Percentiles rank a stretch among this genome's conserved stretches.
Conservation (phyloP, 1,140 invertebrate genomes). For the Pseudomyrmex concolor region DNA sequence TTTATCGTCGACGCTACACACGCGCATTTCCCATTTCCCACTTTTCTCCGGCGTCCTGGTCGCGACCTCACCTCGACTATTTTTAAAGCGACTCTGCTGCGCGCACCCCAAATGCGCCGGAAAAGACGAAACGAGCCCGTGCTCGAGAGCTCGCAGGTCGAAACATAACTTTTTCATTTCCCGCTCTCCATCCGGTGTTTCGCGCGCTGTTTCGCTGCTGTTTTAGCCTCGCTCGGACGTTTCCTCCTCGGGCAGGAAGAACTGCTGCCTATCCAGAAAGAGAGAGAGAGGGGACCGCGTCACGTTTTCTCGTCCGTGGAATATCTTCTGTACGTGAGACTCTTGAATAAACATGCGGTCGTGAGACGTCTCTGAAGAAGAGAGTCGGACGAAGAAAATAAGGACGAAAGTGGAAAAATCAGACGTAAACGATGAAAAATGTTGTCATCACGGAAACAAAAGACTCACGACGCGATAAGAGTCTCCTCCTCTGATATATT, state of each 20-base stretch:
- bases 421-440: conserved; percentile 83
- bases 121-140: conserved; percentile 64
- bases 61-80: conserved; percentile 12
- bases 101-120: conserved; percentile 38
- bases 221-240: conserved; percentile 49
- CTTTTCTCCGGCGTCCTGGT: conserved; percentile 30
- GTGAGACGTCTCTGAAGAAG: conserved; percentile 74
- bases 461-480: conserved; percentile 65
- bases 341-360: conserved; percentile 84
- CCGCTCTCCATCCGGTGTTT: conserved; percentile 79
- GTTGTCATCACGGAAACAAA: conserved; percentile 74
- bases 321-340: conserved; percentile 83
- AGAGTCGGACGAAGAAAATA: conserved; percentile 64
- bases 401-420: conserved; percentile 51
- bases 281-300: conserved; percentile 47
- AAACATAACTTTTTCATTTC: conserved; percentile 84
- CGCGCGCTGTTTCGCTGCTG: conserved; percentile 48
- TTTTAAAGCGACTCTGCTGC: conserved; percentile 45
- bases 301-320: conserved; percentile 79
- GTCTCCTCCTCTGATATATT: conserved; percentile 72
- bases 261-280: conserved; percentile 41
- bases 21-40: conserved; percentile 45
- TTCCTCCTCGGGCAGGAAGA: conserved; percentile 30
- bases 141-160: conserved; percentile 61
- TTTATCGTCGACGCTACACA: conserved; percentile 36